Base-by-base conservation (phyloP, 2,797 vertebrate species). In the Silurus aristotelis region DNA sequence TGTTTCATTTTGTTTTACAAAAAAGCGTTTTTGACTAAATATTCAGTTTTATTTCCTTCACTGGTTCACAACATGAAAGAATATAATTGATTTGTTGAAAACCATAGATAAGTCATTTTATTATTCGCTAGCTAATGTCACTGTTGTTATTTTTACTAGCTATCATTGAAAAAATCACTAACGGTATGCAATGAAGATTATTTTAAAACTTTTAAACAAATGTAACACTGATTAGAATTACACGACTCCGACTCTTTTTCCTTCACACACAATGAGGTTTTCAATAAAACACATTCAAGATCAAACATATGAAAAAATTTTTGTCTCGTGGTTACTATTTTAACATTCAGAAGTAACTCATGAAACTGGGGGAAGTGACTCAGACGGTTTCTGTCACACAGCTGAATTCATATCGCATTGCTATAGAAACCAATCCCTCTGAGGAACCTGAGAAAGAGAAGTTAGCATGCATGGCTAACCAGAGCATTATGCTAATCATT, bases 401-500 rank as follows among this genome's bases (percentile, higher is more conserved):
- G 31, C 38, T 79, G 77, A 20, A 63, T n/a, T 43, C 12, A n/a
- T n/a, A n/a, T 8, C 0, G 20, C 4, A 13, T 79, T 46, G 38
- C 60, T 60, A n/a, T 4, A 61, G 76, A 43, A 78, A 78, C 76
- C 31, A 2, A 61, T 61, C 13, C 56, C 19, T 43, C 27, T n/a
- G 58, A 78, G 6, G 77, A 46, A 79, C 63, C 31, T 0, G 60
- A 79, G 38, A 64, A 63, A 46, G 58, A 79, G 56, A 79, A 79
- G 77, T 79, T 79, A 61, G 60, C 77, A 79, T n/a, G 38, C 77
- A 6, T 64, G 31, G 10, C 38, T 79, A 79, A 79, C 13, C 58
- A n/a, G 20, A 9, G 20, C 22, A 1, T 19, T 15, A 46, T 63
- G 55, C 55, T 77, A 60, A 60, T 60, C 75, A 14, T 31, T 5